Base-by-base conservation (phyloP, 2,113 vertebrate genomes). In the Mesembrinibis cayennensis region DNA sequence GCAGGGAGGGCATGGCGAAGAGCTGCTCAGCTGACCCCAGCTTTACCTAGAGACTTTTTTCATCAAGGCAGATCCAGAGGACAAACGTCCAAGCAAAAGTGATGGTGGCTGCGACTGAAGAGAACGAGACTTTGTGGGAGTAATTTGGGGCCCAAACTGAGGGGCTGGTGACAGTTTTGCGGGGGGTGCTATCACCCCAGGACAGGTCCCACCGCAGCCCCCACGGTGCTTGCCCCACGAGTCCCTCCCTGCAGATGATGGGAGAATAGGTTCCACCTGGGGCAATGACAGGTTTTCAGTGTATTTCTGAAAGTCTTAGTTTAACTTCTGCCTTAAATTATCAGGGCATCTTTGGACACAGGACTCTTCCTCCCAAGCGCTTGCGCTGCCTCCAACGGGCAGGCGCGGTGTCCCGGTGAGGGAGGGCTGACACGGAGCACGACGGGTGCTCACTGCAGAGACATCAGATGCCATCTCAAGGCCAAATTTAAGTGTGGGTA, bases 401-500 rank as follows among this genome's bases (percentile, higher is more conserved):
- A 44, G 40, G 30, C 1, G 4, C 66, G 23, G 20, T 27, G 38
- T 65, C 7, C 30, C 3, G 1, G 23, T 0, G 5, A 72, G 63
- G 70, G 29, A 65, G 40, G 18, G 65, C 58, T 86, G n/a, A 53
- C 77, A 67, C 0, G 1, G n/a, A 65, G 69, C 30, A n/a, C 0
- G 0, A 32, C 1, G 11, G 30, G 52, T 45, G 29, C 78, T 82
- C 61, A 36, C 20, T 0, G 1, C 87, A 2, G 80, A 83, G 85
- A 85, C 45, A 69, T 72, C 62, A 27, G 80, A 91, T 92, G 74
- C 56, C 78, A 74, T 63, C 36, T 79, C 65, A 87, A 95, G 92
- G 97, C 92, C 77, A 89, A 74, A 62, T 5, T 81, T 77, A 95
- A 94, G 93, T 56, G 79, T 26, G 80, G 90, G 82, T 87, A 92